phyloP scores from a whole-genome alignment of 2,797 vertebrate genomes.

The Fistularia tabacaria region DNA sequence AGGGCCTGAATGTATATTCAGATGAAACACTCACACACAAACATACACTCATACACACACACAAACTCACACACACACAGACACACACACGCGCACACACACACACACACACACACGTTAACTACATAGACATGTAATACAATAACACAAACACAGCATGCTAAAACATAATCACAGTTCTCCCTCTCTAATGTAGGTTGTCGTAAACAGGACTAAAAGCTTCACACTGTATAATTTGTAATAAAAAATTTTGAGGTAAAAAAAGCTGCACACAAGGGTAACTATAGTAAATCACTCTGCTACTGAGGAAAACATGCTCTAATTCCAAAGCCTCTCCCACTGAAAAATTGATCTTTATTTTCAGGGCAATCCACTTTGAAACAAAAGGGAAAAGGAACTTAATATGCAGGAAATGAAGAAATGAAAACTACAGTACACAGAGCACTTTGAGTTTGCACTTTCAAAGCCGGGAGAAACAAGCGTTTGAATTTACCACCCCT shows the following conservation, averaged over 20 bases:
- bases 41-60: slow-evolving; percentile 18
- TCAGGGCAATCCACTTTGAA: slow-evolving; percentile 70
- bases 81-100: slow-evolving; percentile 19
- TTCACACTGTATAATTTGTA: slow-evolving; percentile 46
- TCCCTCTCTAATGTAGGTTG: slow-evolving; percentile 19
- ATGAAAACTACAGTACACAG: slow-evolving; percentile 72
- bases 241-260: slow-evolving; percentile 36
- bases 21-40: slow-evolving; percentile 54
- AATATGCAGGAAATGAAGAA: slow-evolving; percentile 78
- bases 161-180: slow-evolving; percentile 42
- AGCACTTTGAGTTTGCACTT: slow-evolving; percentile 75
- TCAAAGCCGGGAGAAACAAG: slow-evolving; percentile 72
- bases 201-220: slow-evolving; percentile 54
- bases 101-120: slow-evolving; percentile 17
- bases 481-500: slow-evolving; percentile 72
- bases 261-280: slow-evolving; percentile 45
- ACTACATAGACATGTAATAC: slow-evolving; percentile 43
- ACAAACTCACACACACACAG: slow-evolving; percentile 12
- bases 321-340: slow-evolving; percentile 64
- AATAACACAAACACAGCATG: slow-evolving; percentile 21
- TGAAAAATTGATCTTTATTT: slow-evolving; percentile 75
- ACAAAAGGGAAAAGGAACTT: slow-evolving; percentile 71
- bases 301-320: slow-evolving; percentile 63
- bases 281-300: slow-evolving; percentile 56
- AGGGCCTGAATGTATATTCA: slow-evolving; percentile 65